Evolutionary conservation across 2,888 invertebrate species (phyloP).

Genomic region (Magallana nippona): DNA sequence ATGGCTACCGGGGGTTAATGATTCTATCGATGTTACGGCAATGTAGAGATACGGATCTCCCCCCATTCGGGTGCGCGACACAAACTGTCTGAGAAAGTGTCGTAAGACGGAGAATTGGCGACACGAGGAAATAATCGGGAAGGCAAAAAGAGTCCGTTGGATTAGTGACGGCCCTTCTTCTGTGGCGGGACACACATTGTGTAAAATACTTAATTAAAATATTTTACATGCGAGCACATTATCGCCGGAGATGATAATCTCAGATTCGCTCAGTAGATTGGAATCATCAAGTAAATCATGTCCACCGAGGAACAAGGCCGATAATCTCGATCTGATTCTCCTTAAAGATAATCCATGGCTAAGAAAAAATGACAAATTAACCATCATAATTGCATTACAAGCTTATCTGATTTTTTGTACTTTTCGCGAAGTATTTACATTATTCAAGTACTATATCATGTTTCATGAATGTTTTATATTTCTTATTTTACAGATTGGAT

Average conservation of each 20-base stretch:
- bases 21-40: conserved; percentile 17
- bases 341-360: conserved; percentile 7
- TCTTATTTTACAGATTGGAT: neutral
- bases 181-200: conserved; percentile 15
- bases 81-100: conserved; percentile 23
- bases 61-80: conserved; percentile 19
- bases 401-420: neutral
- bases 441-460: neutral
- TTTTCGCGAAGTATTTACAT: conserved; percentile 9
- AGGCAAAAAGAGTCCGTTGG: conserved; percentile 11
- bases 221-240: conserved; percentile 29
- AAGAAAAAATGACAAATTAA: conserved; percentile 25
- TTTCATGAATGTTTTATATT: conserved; percentile 17
- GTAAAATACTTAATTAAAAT: conserved; percentile 31
- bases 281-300: conserved; percentile 7
- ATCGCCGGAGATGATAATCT: conserved; percentile 23
- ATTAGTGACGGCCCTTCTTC: neutral
- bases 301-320: neutral
- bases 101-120: conserved; percentile 25
- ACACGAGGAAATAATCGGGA: conserved; percentile 16
- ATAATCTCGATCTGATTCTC: conserved; percentile 9
- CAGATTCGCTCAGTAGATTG: neutral
- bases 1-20: conserved; percentile 15
- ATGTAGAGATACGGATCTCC: neutral
- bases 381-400: conserved; percentile 11